Evolutionary conservation across 2,113 vertebrate species (phyloP).

Genomic region (Macaca fascicularis): DNA sequence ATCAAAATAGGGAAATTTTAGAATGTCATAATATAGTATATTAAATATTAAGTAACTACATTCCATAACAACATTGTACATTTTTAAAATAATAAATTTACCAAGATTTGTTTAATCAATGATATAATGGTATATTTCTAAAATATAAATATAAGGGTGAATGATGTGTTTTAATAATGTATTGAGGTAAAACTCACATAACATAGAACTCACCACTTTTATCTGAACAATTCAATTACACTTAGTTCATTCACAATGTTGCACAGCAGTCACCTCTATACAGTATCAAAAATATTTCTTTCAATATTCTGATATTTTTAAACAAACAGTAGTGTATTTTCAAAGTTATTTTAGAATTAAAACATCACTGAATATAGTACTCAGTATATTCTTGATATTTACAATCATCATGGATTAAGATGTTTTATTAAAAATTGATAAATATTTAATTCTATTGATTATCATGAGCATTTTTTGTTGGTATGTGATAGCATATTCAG

Average conservation of each 20-base stretch:
- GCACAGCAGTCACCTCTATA: not conserved
- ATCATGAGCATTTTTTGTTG: not conserved
- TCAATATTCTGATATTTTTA: not conserved
- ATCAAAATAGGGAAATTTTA: not conserved
- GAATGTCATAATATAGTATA: not conserved
- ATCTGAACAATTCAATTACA: not conserved
- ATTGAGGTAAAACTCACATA: not conserved
- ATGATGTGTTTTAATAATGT: not conserved
- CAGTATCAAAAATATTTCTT: not conserved
- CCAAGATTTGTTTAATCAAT: not conserved
- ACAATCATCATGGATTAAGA: not conserved
- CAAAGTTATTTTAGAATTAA: not conserved
- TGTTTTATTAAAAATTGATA: not conserved
- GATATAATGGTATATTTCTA: not conserved
- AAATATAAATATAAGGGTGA: not conserved
- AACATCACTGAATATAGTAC: not conserved
- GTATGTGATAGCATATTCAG: too few relatives aligned
- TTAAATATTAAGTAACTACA: not conserved
- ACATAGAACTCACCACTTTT: not conserved
- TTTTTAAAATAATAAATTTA: not conserved
- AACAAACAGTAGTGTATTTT: not conserved
- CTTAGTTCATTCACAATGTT: not conserved
- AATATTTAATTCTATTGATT: slow-evolving; percentile 8
- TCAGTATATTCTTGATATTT: not conserved
- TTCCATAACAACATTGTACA: not conserved